phyloP scores from a whole-genome alignment of 2,888 invertebrate genomes.

The Cataglyphis altisquamis region DNA sequence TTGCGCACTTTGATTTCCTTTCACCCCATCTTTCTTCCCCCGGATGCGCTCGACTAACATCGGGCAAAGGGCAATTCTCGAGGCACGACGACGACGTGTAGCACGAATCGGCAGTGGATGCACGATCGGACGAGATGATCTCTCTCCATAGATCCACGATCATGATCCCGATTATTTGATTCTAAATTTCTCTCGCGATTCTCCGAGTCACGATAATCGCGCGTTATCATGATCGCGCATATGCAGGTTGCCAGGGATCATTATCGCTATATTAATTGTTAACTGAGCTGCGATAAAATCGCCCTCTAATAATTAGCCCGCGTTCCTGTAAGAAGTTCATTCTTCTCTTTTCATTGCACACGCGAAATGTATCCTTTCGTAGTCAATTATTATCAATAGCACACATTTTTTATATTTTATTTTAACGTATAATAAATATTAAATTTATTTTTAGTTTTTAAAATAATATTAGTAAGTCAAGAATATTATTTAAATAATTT shows the following conservation, averaged over 20 bases:
- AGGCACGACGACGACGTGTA: slow-evolving; percentile 57
- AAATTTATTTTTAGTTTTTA: not conserved
- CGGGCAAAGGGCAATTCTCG: slow-evolving; percentile 72
- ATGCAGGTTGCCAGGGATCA: not conserved
- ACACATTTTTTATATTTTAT: not conserved
- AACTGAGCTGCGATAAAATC: not conserved
- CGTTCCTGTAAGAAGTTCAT: not conserved
- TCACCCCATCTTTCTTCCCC: not conserved
- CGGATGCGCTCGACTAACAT: slow-evolving; percentile 50
- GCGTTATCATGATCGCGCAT: not conserved
- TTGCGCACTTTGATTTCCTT: slow-evolving; percentile 48
- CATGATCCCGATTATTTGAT: not conserved
- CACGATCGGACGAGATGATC: slow-evolving; percentile 18
- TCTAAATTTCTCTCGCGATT: not conserved
- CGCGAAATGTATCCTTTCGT: not conserved
- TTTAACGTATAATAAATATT: not conserved
- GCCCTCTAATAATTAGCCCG: not conserved
- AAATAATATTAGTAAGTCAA: not conserved
- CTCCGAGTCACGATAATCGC: slow-evolving; percentile 3
- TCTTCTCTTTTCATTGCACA: not conserved
- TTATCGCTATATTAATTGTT: not conserved
- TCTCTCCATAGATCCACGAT: slow-evolving; percentile 61
- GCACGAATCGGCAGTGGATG: not conserved
- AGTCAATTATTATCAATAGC: not conserved
- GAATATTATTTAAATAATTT: not conserved